Percentiles rank a stretch among this genome's conserved stretches.
These are phyloP conservation scores for Wiebesia pumilae DNA, from an alignment of 1,140 invertebrate species.

Conservation along the genomic window DNA sequence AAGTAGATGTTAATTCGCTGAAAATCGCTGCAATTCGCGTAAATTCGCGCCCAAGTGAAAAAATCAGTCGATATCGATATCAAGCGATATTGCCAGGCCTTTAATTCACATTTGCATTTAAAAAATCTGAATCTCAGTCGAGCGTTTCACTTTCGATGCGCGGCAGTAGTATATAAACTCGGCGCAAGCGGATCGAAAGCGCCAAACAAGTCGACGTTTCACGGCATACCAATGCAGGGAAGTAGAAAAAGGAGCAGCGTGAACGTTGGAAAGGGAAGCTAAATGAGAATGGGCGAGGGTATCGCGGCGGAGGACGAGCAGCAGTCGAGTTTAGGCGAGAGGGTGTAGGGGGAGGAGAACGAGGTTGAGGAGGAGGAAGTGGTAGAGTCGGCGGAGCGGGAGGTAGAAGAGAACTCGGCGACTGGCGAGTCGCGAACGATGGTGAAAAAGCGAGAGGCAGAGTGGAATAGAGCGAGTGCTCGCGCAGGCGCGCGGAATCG, in stretches of 20 bases:
- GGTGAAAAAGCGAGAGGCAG: slow-evolving; percentile 8
- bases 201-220: not conserved
- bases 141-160: slow-evolving; percentile 5
- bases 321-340: not conserved
- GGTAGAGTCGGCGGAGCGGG: not conserved
- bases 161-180: not conserved
- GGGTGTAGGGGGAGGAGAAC: not conserved
- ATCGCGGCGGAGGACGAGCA: not conserved
- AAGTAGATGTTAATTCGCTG: too few relatives aligned
- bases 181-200: not conserved
- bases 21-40: too few relatives aligned
- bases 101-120: too few relatives aligned
- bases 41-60: too few relatives aligned
- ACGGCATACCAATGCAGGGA: not conserved
- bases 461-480: not conserved
- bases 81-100: not conserved
- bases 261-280: not conserved
- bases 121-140: not conserved
- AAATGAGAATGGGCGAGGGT: not conserved
- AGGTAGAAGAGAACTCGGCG: not conserved
- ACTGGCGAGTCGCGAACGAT: not conserved
- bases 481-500: slow-evolving; percentile 4
- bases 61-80: too few relatives aligned
- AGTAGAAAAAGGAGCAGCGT: not conserved
- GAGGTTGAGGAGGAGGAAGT: not conserved